phyloP scores from a whole-genome alignment of 2,797 vertebrate species.

The Sorex maritimensis region DNA sequence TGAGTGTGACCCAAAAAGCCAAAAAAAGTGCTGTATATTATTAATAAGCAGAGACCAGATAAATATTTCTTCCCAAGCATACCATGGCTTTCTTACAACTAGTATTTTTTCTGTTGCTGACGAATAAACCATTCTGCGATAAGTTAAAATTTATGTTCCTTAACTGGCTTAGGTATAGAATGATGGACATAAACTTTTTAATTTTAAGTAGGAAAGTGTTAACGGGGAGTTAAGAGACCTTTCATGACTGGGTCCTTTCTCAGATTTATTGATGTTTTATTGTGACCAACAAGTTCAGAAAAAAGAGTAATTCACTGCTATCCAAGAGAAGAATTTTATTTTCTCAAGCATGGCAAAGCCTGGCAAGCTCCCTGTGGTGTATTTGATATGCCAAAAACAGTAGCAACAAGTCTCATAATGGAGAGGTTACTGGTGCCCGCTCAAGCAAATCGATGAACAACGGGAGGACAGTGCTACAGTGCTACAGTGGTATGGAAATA shows the following conservation, averaged over 20 bases:
- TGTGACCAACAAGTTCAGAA: not conserved
- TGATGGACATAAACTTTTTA: not conserved
- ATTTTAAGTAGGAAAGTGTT: slow-evolving; percentile 24
- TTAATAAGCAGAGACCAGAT: not conserved
- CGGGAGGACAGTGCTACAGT: no score
- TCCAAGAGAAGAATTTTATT: not conserved
- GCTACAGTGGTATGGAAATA: no score
- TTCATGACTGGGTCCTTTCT: not conserved
- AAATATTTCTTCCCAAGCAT: slow-evolving; percentile 53
- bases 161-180: not conserved
- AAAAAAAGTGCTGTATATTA: no score
- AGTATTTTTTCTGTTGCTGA: slow-evolving; percentile 33
- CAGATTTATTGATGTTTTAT: not conserved
- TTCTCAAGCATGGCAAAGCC: not conserved
- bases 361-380: no score
- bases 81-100: not conserved
- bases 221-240: not conserved
- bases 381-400: no score
- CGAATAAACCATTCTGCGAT: not conserved
- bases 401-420: no score
- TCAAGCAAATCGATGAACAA: no score
- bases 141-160: slow-evolving; percentile 19
- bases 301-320: not conserved
- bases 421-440: no score
- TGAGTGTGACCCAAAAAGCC: no score